Evolutionary conservation across 2,113 vertebrate species (phyloP).

Genomic region (Gorsachius goisagi): DNA sequence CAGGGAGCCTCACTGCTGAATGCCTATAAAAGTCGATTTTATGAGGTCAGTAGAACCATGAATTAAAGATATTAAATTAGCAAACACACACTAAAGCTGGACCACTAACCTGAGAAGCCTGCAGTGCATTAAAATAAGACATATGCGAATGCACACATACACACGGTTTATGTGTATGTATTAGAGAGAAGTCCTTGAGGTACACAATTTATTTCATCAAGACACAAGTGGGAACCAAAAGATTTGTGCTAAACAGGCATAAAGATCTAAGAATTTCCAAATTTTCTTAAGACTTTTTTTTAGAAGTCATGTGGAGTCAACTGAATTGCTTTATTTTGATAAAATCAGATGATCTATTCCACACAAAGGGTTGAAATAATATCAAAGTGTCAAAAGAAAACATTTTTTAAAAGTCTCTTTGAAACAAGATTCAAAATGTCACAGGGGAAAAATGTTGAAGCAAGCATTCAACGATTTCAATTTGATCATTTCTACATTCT

Average conservation of each 20-base stretch:
- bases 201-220: background rate
- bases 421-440: slow-evolving; percentile 48
- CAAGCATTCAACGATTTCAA: slow-evolving; percentile 19
- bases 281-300: background rate
- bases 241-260: background rate
- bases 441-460: slow-evolving; percentile 44
- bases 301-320: background rate
- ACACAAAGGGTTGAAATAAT: slow-evolving; percentile 44
- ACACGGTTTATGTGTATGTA: background rate
- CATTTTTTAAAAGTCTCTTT: slow-evolving; percentile 1
- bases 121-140: background rate
- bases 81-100: background rate
- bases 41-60: background rate
- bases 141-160: background rate
- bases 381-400: slow-evolving; percentile 64
- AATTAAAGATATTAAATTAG: background rate
- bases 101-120: background rate
- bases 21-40: background rate
- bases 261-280: background rate
- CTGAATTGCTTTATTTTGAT: slow-evolving; percentile 53
- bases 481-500: background rate
- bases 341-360: slow-evolving; percentile 38
- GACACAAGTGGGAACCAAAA: background rate
- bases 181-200: background rate
- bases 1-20: background rate